Percentiles rank a stretch among this genome's conserved stretches.
phyloP scores from a whole-genome alignment of 2,797 vertebrate genomes.

The Gymnocypris eckloni region DNA sequence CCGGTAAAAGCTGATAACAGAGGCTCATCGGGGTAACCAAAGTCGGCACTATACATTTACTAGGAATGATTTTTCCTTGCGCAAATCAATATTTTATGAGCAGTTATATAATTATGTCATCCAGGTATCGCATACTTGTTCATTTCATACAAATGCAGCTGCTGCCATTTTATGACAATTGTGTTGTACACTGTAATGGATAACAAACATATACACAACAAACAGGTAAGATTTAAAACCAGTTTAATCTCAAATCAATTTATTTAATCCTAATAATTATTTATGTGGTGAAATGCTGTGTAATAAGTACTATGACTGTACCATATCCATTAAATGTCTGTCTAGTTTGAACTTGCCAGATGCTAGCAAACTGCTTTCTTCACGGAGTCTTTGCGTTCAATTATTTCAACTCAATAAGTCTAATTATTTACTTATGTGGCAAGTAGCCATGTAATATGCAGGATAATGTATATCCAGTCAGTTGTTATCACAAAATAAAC shows the following conservation, averaged over 20 bases:
- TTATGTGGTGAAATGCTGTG: neutral
- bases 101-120: neutral
- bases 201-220: neutral
- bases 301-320: neutral
- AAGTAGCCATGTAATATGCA: too few species aligned
- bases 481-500: too few species aligned
- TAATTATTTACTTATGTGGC: too few species aligned
- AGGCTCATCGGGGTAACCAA: neutral
- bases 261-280: neutral
- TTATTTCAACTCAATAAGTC: too few species aligned
- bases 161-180: neutral
- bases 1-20: too few species aligned
- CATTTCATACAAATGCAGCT: neutral
- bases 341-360: neutral
- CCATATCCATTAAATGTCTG: neutral
- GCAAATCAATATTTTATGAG: neutral
- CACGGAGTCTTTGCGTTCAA: too few species aligned
- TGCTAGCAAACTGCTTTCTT: neutral
- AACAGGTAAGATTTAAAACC: neutral
- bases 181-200: neutral
- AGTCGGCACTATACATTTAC: neutral
- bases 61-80: neutral
- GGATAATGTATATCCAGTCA: too few species aligned
- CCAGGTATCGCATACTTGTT: neutral
- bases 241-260: neutral